Conservation (phyloP, 2,888 invertebrate species). For the Andrena praecox region DNA sequence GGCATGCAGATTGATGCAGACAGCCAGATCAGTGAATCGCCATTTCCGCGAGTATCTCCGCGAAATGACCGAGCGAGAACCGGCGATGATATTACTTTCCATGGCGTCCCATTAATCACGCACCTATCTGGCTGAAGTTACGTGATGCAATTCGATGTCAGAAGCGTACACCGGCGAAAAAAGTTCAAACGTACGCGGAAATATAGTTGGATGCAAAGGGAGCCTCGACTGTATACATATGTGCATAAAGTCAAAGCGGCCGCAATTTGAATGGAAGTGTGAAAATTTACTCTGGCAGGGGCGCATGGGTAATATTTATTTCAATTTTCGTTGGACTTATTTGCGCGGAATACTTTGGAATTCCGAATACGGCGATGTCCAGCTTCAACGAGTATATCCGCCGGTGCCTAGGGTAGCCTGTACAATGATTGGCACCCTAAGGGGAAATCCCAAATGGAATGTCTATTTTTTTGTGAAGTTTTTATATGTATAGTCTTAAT, state of each 20-base stretch:
- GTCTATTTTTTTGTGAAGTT: too few species aligned
- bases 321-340: slow-evolving; percentile 21
- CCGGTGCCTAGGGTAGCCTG: neutral
- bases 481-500: too few species aligned
- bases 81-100: slow-evolving; percentile 56
- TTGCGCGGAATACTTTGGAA: neutral
- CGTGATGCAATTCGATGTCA: slow-evolving; percentile 48
- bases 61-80: slow-evolving; percentile 51
- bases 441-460: too few species aligned
- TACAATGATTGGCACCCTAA: too few species aligned
- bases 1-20: slow-evolving; percentile 47
- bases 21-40: slow-evolving; percentile 37
- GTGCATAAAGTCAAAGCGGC: slow-evolving; percentile 5
- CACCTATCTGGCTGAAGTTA: slow-evolving; percentile 27
- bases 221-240: neutral
- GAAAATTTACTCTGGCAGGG: slow-evolving; percentile 2
- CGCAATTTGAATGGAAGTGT: slow-evolving; percentile 4
- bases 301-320: neutral
- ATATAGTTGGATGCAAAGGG: neutral
- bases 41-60: slow-evolving; percentile 48
- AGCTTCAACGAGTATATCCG: neutral
- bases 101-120: slow-evolving; percentile 74
- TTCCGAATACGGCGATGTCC: neutral
- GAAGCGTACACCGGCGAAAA: slow-evolving; percentile 21
- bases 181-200: neutral